These are phyloP conservation scores for Caenorhabditis sinica DNA, from an alignment of 2,888 invertebrate species.

Conservation along the genomic window DNA sequence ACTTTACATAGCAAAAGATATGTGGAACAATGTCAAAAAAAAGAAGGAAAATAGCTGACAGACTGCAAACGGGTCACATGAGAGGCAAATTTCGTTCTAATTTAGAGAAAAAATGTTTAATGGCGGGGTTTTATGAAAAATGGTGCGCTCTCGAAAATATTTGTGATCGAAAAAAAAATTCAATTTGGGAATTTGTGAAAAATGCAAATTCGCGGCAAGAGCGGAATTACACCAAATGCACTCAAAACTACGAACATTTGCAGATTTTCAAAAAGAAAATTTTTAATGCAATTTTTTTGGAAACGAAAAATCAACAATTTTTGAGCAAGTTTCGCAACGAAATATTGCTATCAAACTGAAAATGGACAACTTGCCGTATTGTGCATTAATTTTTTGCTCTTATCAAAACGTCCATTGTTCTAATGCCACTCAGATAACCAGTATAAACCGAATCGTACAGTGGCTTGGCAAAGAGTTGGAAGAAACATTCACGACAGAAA, in stretches of 20 bases:
- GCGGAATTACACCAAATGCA: background rate
- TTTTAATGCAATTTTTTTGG: background rate
- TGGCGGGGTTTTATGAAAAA: background rate
- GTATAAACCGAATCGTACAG: constrained; percentile 39
- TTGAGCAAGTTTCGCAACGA: constrained; percentile 23
- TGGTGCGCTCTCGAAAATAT: too few relatives aligned
- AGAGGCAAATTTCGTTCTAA: background rate
- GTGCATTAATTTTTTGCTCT: constrained; percentile 28
- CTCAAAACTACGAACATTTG: constrained; percentile 8
- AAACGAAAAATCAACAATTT: background rate
- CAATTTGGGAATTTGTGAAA: too few relatives aligned
- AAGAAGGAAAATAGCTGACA: background rate
- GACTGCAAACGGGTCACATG: background rate
- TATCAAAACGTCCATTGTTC: constrained; percentile 38
- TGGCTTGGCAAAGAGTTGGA: background rate
- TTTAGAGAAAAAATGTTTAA: background rate
- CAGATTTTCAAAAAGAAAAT: constrained; percentile 6
- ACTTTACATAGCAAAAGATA: constrained; percentile 4
- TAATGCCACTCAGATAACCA: constrained; percentile 44
- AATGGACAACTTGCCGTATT: constrained; percentile 9
- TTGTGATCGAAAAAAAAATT: too few relatives aligned
- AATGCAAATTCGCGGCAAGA: background rate
- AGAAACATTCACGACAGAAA: constrained; percentile 6
- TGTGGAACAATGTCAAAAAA: constrained; percentile 9
- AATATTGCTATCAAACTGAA: constrained; percentile 8